These are phyloP conservation scores for Huso huso DNA, from an alignment of 2,797 vertebrate species.

Conservation along the genomic window DNA sequence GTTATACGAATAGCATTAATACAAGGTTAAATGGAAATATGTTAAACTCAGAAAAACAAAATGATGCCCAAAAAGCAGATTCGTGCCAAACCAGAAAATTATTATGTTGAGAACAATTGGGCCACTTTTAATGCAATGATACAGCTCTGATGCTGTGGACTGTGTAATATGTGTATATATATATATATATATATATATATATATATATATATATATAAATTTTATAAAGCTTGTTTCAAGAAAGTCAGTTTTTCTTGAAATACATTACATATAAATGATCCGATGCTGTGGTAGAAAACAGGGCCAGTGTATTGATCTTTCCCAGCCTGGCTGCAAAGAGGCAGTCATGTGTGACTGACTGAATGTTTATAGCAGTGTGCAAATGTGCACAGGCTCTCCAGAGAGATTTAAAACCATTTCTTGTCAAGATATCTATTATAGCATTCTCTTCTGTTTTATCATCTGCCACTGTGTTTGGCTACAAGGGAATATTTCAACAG, in stretches of 20 bases:
- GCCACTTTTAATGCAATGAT: background rate
- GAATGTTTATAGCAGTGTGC: conserved; percentile 30
- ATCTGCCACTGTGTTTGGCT: background rate
- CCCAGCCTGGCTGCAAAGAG: conserved; percentile 19
- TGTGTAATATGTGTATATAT: background rate
- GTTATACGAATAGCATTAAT: background rate
- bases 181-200: no score
- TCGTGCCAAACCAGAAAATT: no score
- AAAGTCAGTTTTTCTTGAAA: background rate
- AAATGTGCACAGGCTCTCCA: conserved; percentile 8
- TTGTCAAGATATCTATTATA: no score
- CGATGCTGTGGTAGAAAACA: conserved; percentile 16
- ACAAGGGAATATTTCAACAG: background rate
- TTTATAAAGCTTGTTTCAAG: no score
- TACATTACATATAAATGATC: conserved; percentile 18
- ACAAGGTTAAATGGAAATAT: no score
- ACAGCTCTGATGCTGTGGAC: no score
- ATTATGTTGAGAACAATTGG: background rate
- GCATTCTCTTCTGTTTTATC: conserved; percentile 16
- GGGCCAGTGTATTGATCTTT: conserved; percentile 40
- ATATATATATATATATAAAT: no score
- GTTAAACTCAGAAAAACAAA: no score
- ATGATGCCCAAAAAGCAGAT: no score
- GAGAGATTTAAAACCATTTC: background rate
- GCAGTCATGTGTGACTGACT: conserved; percentile 34